Evolutionary conservation across 2,888 invertebrate species (phyloP).

Genomic region (Eupithecia subfuscata): DNA sequence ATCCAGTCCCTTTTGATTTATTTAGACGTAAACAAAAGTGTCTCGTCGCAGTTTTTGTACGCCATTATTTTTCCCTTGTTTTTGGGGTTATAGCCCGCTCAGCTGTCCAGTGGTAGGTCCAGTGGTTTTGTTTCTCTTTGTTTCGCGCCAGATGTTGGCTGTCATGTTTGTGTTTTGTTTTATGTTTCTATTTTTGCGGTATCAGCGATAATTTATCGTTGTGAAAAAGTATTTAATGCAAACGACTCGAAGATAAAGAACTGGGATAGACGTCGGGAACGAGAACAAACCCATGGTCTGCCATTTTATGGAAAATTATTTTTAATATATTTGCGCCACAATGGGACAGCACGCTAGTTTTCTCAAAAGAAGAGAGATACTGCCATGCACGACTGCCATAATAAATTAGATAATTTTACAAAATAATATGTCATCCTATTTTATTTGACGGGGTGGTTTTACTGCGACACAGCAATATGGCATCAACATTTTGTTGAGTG

Average conservation of each 20-base stretch:
- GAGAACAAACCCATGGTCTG: background rate
- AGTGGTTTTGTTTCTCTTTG: slow-evolving; percentile 47
- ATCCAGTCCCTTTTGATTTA: slow-evolving; percentile 51
- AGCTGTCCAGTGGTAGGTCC: slow-evolving; percentile 43
- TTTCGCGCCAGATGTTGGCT: slow-evolving; percentile 46
- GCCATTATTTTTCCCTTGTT: slow-evolving; percentile 45
- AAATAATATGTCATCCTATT: background rate
- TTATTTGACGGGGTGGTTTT: background rate
- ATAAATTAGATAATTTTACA: background rate
- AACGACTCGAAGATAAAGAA: background rate
- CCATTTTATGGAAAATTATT: background rate
- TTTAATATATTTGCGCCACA: background rate
- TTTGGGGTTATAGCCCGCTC: slow-evolving; percentile 38
- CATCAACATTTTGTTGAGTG: background rate
- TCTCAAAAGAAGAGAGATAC: background rate
- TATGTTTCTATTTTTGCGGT: slow-evolving; percentile 35
- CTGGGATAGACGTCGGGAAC: no score
- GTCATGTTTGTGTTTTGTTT: slow-evolving; percentile 43
- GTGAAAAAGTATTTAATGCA: background rate
- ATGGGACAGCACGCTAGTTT: background rate
- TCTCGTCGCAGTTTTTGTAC: slow-evolving; percentile 40
- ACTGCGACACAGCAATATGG: background rate
- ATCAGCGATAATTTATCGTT: slow-evolving; percentile 34
- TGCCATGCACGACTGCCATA: background rate
- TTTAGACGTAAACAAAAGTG: slow-evolving; percentile 43